Percentiles rank a stretch among this genome's conserved stretches.
phyloP scores from a whole-genome alignment of 1,140 invertebrate genomes.

The Caenorhabditis brenneri region DNA sequence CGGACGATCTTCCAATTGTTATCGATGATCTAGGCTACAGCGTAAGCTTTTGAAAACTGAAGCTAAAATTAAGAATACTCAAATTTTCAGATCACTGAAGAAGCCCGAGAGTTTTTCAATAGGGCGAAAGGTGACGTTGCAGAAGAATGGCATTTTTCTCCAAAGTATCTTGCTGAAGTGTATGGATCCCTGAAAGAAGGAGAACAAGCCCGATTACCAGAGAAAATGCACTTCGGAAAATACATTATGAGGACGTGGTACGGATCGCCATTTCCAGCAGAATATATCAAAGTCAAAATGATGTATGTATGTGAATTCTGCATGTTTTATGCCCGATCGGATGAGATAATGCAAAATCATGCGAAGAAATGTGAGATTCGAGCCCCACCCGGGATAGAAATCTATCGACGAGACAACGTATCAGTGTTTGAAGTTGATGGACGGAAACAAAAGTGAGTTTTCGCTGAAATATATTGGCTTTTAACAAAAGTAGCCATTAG shows the following conservation, averaged over 20 bases:
- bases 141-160: not conserved
- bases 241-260: slow-evolving; percentile 94
- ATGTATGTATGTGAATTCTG: slow-evolving; percentile 96
- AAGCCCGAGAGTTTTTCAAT: not conserved
- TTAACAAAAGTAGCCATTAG: too few species aligned
- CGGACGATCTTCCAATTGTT: not conserved
- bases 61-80: not conserved
- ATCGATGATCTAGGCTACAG: not conserved
- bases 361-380: slow-evolving; percentile 81
- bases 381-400: slow-evolving; percentile 87
- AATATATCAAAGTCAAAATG: slow-evolving; percentile 83
- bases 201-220: slow-evolving; percentile 1
- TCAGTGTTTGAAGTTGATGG: slow-evolving; percentile 50
- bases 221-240: slow-evolving; percentile 75
- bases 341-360: slow-evolving; percentile 81
- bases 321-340: slow-evolving; percentile 94
- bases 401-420: slow-evolving; percentile 77
- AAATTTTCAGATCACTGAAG: not conserved
- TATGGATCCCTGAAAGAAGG: not conserved
- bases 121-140: not conserved
- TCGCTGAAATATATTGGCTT: too few species aligned
- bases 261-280: slow-evolving; percentile 89
- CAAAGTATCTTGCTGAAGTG: not conserved
- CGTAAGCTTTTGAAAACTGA: not conserved
- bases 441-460: not conserved